Evolutionary conservation across 2,113 vertebrate species (phyloP).

Genomic region (Actenoides hombroni): DNA sequence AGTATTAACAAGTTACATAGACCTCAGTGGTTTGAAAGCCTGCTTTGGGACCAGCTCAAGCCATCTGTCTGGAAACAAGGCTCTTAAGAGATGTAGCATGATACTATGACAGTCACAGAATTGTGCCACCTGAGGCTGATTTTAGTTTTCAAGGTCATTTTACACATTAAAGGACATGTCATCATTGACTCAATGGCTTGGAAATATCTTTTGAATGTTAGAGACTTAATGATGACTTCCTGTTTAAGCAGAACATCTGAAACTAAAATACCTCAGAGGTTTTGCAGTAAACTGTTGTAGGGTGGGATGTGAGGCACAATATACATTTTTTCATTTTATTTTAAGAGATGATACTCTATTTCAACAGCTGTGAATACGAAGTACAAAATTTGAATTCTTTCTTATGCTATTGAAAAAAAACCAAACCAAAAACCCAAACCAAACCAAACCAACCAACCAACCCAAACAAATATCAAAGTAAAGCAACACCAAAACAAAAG

Average conservation of each 20-base stretch:
- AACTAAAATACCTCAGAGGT: background rate
- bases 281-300: background rate
- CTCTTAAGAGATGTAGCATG: background rate
- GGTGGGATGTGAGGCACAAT: constrained; percentile 3
- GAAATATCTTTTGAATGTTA: background rate
- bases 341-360: background rate
- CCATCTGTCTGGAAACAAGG: background rate
- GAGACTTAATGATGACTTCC: background rate
- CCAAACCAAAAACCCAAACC: too few species aligned
- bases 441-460: too few species aligned
- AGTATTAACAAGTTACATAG: background rate
- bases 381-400: background rate
- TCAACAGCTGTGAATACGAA: background rate
- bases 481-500: background rate
- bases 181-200: background rate
- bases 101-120: background rate
- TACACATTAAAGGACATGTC: background rate
- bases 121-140: background rate
- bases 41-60: background rate
- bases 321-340: background rate
- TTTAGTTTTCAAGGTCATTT: constrained; percentile 10
- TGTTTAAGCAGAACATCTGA: background rate
- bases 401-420: background rate
- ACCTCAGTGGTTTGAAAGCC: background rate
- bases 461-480: rapidly evolving